These are phyloP conservation scores for Eristalis intricaria DNA, from an alignment of 2,888 invertebrate genomes.

Conservation along the genomic window DNA sequence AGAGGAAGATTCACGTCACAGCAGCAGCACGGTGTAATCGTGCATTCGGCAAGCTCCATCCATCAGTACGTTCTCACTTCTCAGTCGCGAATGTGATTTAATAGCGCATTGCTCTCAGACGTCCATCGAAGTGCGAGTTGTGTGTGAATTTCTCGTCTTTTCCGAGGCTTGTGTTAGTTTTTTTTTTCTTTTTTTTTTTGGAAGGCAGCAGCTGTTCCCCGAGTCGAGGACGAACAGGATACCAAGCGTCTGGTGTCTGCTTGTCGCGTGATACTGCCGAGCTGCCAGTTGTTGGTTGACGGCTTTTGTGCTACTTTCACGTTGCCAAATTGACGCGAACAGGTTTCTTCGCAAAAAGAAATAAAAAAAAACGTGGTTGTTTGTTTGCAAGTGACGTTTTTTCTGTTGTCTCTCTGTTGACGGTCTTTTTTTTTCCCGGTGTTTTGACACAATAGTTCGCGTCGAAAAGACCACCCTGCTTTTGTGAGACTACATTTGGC, in stretches of 20 bases:
- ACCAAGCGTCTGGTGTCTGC: not conserved
- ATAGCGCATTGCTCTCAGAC: conserved; percentile 7
- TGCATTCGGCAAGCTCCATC: not conserved
- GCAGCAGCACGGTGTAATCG: conserved; percentile 12
- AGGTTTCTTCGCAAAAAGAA: not conserved
- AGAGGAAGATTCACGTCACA: conserved; percentile 32
- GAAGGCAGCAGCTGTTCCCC: conserved; percentile 21
- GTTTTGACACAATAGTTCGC: not conserved
- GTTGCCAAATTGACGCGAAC: not conserved
- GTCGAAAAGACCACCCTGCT: not conserved
- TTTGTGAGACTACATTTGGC: not conserved
- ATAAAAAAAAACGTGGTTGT: not conserved
- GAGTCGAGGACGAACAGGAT: conserved; percentile 32
- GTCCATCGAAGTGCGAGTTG: not conserved
- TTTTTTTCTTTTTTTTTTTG: not conserved
- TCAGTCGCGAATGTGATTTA: conserved; percentile 44
- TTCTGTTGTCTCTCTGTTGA: not conserved
- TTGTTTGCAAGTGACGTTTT: not conserved
- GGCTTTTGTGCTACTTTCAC: conserved; percentile 14
- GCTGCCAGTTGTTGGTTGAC: not conserved
- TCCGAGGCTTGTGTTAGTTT: not conserved
- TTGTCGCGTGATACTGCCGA: not conserved
- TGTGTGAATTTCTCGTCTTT: conserved; percentile 10
- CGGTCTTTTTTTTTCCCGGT: not conserved
- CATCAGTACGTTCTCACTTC: conserved; percentile 53